These are phyloP conservation scores for Rotaria sp. DNA, from an alignment of 2,888 invertebrate species.

Conservation along the genomic window DNA sequence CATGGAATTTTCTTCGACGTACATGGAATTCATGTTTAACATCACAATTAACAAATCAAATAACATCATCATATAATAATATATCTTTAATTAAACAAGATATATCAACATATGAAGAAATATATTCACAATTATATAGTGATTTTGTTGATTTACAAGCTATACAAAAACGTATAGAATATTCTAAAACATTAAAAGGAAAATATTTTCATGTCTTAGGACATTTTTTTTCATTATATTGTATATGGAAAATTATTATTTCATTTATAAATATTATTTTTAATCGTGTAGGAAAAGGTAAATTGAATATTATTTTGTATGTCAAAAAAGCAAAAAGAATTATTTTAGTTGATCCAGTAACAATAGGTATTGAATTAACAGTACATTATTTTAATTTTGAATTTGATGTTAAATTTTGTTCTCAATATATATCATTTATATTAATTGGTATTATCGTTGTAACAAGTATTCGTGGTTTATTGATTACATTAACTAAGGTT, in stretches of 20 bases:
- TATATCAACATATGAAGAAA: conserved; percentile 59
- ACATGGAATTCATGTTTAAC: background rate
- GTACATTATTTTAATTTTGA: conserved; percentile 90
- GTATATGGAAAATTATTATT: conserved; percentile 97
- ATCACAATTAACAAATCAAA: background rate
- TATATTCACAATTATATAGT: conserved; percentile 85
- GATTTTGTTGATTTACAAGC: conserved; percentile 85
- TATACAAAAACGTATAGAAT: conserved; percentile 71
- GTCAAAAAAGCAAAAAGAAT: background rate
- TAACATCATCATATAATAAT: background rate
- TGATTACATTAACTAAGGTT: conserved; percentile 92
- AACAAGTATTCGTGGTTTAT: conserved; percentile 86
- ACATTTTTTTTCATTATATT: conserved; percentile 94
- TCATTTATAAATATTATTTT: conserved; percentile 75
- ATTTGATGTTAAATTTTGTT: conserved; percentile 86
- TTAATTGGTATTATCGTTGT: conserved; percentile 93
- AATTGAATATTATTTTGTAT: background rate
- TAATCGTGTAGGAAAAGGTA: conserved; percentile 81
- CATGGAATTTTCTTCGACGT: background rate
- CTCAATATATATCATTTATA: conserved; percentile 89
- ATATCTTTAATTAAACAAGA: conserved; percentile 31
- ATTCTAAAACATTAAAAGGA: conserved; percentile 91
- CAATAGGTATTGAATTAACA: conserved; percentile 86
- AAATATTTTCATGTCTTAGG: conserved; percentile 96
- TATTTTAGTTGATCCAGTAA: conserved; percentile 78